phyloP scores from a whole-genome alignment of 2,888 invertebrate genomes.

The Malthinus seriepunctatus region DNA sequence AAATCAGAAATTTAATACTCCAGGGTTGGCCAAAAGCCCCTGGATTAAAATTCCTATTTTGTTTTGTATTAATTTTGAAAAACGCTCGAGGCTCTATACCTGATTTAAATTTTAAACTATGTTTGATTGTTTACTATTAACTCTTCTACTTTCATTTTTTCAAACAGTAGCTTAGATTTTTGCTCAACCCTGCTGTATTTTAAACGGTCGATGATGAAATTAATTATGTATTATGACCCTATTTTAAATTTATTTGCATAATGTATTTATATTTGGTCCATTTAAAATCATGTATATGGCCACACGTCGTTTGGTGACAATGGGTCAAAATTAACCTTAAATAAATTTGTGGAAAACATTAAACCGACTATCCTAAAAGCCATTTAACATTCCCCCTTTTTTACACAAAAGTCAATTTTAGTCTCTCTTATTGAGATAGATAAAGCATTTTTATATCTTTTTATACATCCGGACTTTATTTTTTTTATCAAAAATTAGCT shows the following conservation, averaged over 20 bases:
- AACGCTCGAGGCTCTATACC: no score
- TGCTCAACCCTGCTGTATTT: not conserved
- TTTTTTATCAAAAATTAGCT: not conserved
- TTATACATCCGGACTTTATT: not conserved
- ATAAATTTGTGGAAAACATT: not conserved
- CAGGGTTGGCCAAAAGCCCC: no score
- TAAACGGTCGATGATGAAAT: not conserved
- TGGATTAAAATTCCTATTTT: no score
- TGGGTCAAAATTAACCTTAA: not conserved
- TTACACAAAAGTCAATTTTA: not conserved
- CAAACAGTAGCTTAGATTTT: no score
- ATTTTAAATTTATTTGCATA: not conserved
- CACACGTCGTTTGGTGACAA: not conserved
- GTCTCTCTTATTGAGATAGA: not conserved
- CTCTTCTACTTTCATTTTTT: no score
- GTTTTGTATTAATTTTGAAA: no score
- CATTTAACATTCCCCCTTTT: not conserved
- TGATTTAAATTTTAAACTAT: no score
- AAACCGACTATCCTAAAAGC: not conserved
- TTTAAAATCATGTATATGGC: not conserved
- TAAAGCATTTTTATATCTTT: not conserved
- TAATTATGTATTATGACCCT: not conserved
- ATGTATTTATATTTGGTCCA: not conserved
- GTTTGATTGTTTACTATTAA: no score
- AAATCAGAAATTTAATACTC: no score